A percentile compares a stretch with the other conserved stretches of the same genome.
Conservation (phyloP, 2,888 invertebrate genomes). For the Cryptosula pallasiana region DNA sequence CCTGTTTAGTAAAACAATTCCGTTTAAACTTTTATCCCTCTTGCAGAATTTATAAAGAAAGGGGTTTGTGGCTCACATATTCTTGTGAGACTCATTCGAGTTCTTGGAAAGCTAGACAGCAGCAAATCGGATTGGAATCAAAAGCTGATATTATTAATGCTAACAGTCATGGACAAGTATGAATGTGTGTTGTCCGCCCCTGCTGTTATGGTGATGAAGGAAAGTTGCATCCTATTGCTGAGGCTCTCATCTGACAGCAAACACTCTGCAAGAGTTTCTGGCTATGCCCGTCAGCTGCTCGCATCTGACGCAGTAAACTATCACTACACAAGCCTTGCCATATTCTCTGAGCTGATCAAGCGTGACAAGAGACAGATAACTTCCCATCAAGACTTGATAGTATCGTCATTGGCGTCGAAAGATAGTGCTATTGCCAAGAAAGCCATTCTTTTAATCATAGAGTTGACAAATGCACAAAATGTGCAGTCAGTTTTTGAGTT, state of each 20-base stretch:
- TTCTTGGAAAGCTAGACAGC: neutral
- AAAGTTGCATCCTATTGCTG: neutral
- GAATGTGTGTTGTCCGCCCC: neutral
- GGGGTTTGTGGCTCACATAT: constrained; percentile 12
- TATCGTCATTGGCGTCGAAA: neutral
- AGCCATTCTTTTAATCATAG: neutral
- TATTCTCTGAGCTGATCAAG: neutral
- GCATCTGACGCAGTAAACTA: neutral
- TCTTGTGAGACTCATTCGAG: neutral
- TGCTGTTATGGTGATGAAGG: neutral
- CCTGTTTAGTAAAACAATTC: too few species aligned
- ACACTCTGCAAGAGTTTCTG: neutral
- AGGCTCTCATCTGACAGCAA: neutral
- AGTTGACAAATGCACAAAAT: neutral
- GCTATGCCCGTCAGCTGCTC: neutral
- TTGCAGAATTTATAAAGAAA: neutral
- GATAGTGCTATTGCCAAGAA: neutral
- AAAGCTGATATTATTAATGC: neutral
- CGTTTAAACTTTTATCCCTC: too few species aligned
- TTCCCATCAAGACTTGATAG: neutral
- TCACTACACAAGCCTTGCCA: neutral
- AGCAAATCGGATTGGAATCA: neutral
- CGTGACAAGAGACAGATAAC: neutral
- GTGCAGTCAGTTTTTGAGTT: constrained; percentile 1
- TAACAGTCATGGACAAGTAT: constrained; percentile 8